Percentiles rank a stretch among this genome's conserved stretches.
Evolutionary conservation across 2,113 vertebrate genomes (phyloP).

Genomic region (Indicator maculatus): DNA sequence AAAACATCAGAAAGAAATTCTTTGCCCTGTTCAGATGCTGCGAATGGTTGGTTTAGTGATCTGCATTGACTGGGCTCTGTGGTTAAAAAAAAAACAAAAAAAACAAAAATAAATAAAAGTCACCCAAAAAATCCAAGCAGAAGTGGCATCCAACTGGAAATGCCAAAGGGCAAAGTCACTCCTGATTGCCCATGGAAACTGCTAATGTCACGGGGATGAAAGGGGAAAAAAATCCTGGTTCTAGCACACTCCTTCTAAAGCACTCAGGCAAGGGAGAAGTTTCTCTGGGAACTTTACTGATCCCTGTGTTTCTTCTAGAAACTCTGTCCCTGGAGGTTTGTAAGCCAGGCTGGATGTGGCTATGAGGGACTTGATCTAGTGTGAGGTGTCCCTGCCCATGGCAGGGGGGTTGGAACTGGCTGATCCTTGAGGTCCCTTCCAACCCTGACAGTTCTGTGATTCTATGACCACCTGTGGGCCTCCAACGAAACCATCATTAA

Average conservation of each 20-base stretch:
- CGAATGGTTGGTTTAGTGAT: slow-evolving; percentile 66
- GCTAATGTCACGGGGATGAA: slow-evolving; percentile 17
- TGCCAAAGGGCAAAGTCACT: not conserved
- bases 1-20: slow-evolving; percentile 44
- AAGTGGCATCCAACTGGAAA: slow-evolving; percentile 3
- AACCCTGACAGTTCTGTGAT: no score
- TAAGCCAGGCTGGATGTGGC: no score
- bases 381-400: no score
- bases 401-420: no score
- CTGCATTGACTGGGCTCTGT: slow-evolving; percentile 75
- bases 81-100: slow-evolving; percentile 12
- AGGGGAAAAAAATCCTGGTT: slow-evolving; percentile 57
- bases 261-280: not conserved
- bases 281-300: not conserved
- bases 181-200: not conserved
- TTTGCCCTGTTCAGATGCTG: slow-evolving; percentile 70
- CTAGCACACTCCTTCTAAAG: not conserved
- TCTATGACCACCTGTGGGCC: not conserved
- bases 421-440: no score
- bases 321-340: not conserved
- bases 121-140: not conserved
- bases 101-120: no score
- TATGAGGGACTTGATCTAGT: no score
- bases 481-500: not conserved
- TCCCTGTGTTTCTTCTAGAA: not conserved